Percentiles rank a stretch among this genome's conserved stretches.
These are phyloP conservation scores for Dendrophyllia cribrosa DNA, from an alignment of 64 coral and sea anemone species.

Conservation along the genomic window DNA sequence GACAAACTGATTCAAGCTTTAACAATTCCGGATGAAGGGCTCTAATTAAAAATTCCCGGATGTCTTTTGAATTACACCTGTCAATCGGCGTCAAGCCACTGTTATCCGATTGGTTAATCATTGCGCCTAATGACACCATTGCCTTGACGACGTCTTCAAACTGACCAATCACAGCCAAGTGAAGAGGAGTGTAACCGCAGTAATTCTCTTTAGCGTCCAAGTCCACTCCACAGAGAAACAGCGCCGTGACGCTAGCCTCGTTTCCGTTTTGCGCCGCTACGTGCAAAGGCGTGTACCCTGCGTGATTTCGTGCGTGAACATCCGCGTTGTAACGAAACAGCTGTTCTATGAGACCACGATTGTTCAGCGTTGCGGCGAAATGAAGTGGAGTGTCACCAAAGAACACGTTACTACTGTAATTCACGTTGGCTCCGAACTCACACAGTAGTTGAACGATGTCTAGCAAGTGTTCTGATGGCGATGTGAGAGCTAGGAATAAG, in stretches of 20 bases:
- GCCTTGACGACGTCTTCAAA: slow-evolving; percentile 58
- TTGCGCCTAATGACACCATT: slow-evolving; percentile 50
- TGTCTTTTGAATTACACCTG: slow-evolving; percentile 55
- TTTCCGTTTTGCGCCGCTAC: slow-evolving; percentile 63
- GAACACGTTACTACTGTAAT: slow-evolving; percentile 65
- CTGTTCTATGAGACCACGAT: slow-evolving; percentile 18
- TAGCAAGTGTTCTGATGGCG: slow-evolving; percentile 16
- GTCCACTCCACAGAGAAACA: slow-evolving; percentile 75
- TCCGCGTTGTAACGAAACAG: slow-evolving; percentile 58
- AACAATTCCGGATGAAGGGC: neutral
- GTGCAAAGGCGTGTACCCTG: slow-evolving; percentile 81
- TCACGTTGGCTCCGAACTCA: slow-evolving; percentile 78
- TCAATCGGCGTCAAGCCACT: slow-evolving; percentile 62
- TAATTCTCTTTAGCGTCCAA: slow-evolving; percentile 64
- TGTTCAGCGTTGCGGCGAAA: slow-evolving; percentile 42
- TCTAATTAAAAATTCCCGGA: slow-evolving; percentile 13
- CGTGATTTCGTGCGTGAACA: slow-evolving; percentile 70
- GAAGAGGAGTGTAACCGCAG: slow-evolving; percentile 75
- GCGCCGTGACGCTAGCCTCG: slow-evolving; percentile 43
- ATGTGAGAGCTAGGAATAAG: slow-evolving; percentile 51
- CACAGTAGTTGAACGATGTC: slow-evolving; percentile 48
- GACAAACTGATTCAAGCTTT: slow-evolving; percentile 1
- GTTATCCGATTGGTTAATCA: slow-evolving; percentile 44
- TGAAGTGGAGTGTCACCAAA: slow-evolving; percentile 80
- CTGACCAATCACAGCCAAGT: slow-evolving; percentile 63